phyloP scores from a whole-genome alignment of 1,140 invertebrate genomes.

The Globodera ellingtonae region DNA sequence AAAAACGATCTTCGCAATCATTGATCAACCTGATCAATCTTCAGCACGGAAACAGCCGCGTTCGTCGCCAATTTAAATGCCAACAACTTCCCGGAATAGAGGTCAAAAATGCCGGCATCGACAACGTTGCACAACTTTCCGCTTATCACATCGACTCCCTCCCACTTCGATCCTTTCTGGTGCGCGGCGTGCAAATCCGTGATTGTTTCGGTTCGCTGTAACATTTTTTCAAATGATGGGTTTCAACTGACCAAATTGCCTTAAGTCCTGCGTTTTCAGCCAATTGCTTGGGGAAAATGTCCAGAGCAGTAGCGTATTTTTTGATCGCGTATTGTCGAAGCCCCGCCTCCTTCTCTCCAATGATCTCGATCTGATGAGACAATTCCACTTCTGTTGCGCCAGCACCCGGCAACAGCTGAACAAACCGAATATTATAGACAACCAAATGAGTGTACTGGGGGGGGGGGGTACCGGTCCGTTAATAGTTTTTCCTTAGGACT shows the following conservation, averaged over 20 bases:
- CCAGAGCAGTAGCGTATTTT: conserved; percentile 88
- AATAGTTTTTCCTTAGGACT: background rate
- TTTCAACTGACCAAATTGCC: conserved; percentile 51
- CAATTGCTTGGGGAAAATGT: conserved; percentile 85
- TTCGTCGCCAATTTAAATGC: conserved; percentile 90
- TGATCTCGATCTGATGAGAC: conserved; percentile 80
- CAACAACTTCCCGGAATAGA: conserved; percentile 86
- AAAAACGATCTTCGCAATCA: background rate
- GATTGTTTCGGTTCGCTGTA: conserved; percentile 78
- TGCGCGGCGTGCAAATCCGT: conserved; percentile 88
- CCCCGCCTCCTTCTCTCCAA: conserved; percentile 86
- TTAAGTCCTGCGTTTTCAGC: conserved; percentile 91
- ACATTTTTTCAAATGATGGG: background rate
- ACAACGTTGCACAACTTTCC: conserved; percentile 74
- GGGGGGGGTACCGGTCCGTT: too few species aligned
- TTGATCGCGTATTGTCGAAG: conserved; percentile 94
- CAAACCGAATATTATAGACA: conserved; percentile 25
- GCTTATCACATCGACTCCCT: conserved; percentile 86
- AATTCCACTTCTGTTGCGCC: conserved; percentile 93
- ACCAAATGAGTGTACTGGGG: conserved; percentile 2
- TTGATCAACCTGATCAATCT: conserved; percentile 76
- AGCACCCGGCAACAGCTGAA: conserved; percentile 84
- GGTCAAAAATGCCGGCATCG: conserved; percentile 79
- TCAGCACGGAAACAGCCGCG: conserved; percentile 87
- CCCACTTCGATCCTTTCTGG: conserved; percentile 80